Conservation (phyloP, 2,888 invertebrate genomes). For the Lasioglossum villosulum region DNA sequence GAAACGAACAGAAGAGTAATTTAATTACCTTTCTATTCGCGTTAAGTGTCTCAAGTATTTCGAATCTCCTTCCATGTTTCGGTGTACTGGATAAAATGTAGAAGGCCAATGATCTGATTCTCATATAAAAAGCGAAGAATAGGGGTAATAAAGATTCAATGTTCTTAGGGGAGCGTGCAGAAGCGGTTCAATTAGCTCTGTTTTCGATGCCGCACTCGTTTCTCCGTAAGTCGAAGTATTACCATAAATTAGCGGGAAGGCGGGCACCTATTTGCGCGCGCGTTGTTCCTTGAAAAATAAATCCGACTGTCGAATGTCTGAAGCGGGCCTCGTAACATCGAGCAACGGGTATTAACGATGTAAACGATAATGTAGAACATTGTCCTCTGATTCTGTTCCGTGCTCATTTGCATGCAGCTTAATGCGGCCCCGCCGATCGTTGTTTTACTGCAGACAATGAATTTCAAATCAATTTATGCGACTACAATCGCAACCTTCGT, state of each 20-base stretch:
- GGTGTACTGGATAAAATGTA: background rate
- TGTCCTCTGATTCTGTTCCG: conserved; percentile 58
- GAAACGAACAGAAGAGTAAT: background rate
- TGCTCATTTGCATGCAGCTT: conserved; percentile 67
- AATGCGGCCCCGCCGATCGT: conserved; percentile 64
- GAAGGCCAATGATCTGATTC: background rate
- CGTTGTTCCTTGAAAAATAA: conserved; percentile 51
- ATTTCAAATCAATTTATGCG: conserved; percentile 68
- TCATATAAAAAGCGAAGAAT: background rate
- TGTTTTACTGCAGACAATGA: conserved; percentile 68
- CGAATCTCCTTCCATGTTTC: background rate
- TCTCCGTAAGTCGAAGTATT: conserved; percentile 4
- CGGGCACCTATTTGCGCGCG: background rate
- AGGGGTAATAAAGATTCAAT: background rate
- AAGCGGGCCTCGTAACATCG: conserved; percentile 37
- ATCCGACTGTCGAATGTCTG: conserved; percentile 45
- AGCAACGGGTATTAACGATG: conserved; percentile 63
- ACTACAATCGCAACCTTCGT: conserved; percentile 58
- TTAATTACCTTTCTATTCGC: background rate
- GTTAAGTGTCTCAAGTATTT: background rate
- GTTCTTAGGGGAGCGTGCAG: background rate
- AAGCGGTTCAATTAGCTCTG: conserved; percentile 1
- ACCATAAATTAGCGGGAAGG: background rate
- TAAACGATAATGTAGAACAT: conserved; percentile 69
- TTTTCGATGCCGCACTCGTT: conserved; percentile 9